Conservation (phyloP, 2,113 vertebrate genomes). For the Pipra filicauda region DNA sequence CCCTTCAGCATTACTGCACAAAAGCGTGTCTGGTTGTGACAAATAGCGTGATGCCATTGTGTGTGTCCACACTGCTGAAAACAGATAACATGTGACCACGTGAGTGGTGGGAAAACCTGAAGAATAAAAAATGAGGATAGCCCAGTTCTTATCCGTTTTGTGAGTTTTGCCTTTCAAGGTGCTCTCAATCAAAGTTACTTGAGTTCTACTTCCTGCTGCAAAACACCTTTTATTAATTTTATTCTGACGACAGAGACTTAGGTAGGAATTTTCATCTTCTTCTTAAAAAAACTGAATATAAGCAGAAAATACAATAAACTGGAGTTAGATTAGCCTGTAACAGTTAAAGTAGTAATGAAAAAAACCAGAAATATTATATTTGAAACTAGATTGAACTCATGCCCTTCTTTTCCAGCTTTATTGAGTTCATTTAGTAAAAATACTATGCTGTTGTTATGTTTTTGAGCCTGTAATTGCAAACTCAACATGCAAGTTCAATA, state of each 20-base stretch:
- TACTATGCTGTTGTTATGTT: background rate
- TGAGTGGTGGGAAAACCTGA: background rate
- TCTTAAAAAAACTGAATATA: background rate
- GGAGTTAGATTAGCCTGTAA: background rate
- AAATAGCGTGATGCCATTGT: background rate
- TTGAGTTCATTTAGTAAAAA: background rate
- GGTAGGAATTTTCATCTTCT: background rate
- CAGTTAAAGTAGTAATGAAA: background rate
- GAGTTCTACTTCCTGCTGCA: background rate
- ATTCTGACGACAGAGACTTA: background rate
- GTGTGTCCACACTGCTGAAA: background rate
- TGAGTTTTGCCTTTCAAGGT: background rate
- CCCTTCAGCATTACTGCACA: background rate
- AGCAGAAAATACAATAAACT: background rate
- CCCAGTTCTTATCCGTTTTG: background rate
- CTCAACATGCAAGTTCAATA: background rate
- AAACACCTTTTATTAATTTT: background rate
- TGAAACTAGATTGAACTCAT: background rate
- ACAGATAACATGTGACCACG: background rate
- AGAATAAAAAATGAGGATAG: background rate
- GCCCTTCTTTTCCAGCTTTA: background rate
- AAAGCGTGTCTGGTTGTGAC: background rate
- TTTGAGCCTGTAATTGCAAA: background rate
- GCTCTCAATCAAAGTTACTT: background rate
- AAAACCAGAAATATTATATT: background rate